Percentiles rank a stretch among this genome's conserved stretches.
phyloP scores from a whole-genome alignment of 2,797 vertebrate species.

The Mionectes olivaceus region DNA sequence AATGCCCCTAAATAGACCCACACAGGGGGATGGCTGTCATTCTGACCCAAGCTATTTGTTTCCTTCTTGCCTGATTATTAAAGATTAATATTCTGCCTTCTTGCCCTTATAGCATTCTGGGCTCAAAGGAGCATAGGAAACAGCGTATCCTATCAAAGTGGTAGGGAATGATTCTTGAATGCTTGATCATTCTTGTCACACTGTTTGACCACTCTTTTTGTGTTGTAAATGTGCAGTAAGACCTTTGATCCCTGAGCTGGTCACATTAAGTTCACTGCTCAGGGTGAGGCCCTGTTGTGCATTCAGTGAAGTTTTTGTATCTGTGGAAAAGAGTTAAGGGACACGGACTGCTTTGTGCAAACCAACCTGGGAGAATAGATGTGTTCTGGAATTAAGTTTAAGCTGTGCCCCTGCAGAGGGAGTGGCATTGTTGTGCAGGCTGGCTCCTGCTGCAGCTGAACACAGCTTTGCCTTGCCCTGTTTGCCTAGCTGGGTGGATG shows the following conservation, averaged over 20 bases:
- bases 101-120: neutral
- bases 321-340: neutral
- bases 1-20: neutral
- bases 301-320: neutral
- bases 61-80: neutral
- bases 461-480: neutral
- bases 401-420: neutral
- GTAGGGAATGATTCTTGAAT: neutral
- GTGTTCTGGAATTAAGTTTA: neutral
- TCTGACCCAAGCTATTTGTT: neutral
- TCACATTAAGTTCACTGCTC: neutral
- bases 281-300: neutral
- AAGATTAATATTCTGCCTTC: neutral
- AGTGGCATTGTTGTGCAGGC: fast-evolving
- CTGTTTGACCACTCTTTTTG: neutral
- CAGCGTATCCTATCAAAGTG: neutral
- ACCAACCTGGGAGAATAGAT: neutral
- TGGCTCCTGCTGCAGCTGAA: neutral
- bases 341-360: neutral
- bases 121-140: neutral
- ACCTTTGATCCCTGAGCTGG: slow-evolving; percentile 32
- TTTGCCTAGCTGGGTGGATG: neutral
- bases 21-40: neutral
- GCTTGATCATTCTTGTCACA: neutral
- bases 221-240: neutral